Percentiles rank a stretch among this genome's conserved stretches.
phyloP scores from a whole-genome alignment of 2,113 vertebrate species.

The Scytalopus superciliaris region DNA sequence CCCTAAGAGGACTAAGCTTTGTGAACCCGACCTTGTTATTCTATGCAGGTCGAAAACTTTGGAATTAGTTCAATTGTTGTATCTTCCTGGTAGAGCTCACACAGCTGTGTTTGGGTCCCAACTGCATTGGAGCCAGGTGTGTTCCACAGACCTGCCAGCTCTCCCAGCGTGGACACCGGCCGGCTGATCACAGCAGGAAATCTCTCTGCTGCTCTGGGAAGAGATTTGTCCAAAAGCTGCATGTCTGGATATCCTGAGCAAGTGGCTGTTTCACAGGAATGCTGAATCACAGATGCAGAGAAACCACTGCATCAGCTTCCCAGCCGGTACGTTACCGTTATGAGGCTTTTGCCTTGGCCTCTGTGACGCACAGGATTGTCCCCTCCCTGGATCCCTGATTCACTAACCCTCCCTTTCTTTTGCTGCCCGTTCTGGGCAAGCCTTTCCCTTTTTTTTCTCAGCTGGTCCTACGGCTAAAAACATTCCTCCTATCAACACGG shows the following conservation, averaged over 20 bases:
- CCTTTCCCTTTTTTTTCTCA: not conserved
- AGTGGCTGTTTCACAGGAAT: not conserved
- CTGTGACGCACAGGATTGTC: not conserved
- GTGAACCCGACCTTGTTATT: not conserved
- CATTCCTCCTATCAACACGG: not conserved
- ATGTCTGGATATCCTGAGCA: not conserved
- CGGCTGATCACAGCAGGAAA: not conserved
- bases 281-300: not conserved
- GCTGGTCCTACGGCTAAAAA: not conserved
- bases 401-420: not conserved
- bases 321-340: rapidly evolving
- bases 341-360: not conserved
- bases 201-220: not conserved
- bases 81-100: not conserved
- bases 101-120: constrained; percentile 36
- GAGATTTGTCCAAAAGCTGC: not conserved
- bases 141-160: not conserved
- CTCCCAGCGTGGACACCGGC: not conserved
- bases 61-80: not conserved
- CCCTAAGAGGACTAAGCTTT: not conserved
- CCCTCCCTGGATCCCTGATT: not conserved
- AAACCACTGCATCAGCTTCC: not conserved
- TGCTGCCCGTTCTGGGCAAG: not conserved
- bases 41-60: not conserved
- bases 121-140: not conserved